Base-by-base conservation (phyloP, 2,888 invertebrate genomes). In the Drosophila vallismaia region DNA sequence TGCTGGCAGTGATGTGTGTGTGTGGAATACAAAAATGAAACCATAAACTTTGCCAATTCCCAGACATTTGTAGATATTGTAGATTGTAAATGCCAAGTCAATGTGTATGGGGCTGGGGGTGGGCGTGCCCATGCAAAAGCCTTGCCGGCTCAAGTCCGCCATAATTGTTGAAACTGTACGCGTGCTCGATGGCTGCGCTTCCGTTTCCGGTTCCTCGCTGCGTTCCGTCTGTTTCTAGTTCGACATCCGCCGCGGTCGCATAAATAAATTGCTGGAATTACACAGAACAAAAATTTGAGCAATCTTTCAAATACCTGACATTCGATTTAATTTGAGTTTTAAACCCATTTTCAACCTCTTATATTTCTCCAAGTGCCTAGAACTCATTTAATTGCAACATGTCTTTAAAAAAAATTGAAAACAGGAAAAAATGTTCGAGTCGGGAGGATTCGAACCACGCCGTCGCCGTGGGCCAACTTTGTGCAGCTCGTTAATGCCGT, bases 31-130 rank as follows among this genome's bases (percentile, higher is more conserved):
- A 84, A 77, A 82, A 79, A 71, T 26, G 68, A 72, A 81, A 71
- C 79, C 79, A 79, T 82, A 77, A 85, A 79, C 83, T 79, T 62
- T 64, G 63, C 71, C 85, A 77, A 77, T 81, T 79, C 77, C 57
- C 77, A 71, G 57, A 59, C 60, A 59, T 56, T 38, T n/a, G n/a
- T n/a, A n/a, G n/a, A 75, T 71, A 54, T 40, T 12, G 40, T 14
- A 14, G 67, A 81, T 76, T 70, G 62, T 64, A 59, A 57, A 49
- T 36, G 24, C 29, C 19, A 42, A 45, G 49, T 31, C 33, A 10
- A 33, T 33, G 12, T 1, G 1, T 14, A 28, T 29, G 14, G 8
- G 50, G 38, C 7, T 4, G n/a, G 19, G 46, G 12, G 24, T 9
- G 14, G 48, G 3, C 2, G 19, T 8, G 14, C 12, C 57, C 56